These are phyloP conservation scores for Nemapogon koenigi DNA, from an alignment of 2,888 invertebrate genomes.

Conservation along the genomic window DNA sequence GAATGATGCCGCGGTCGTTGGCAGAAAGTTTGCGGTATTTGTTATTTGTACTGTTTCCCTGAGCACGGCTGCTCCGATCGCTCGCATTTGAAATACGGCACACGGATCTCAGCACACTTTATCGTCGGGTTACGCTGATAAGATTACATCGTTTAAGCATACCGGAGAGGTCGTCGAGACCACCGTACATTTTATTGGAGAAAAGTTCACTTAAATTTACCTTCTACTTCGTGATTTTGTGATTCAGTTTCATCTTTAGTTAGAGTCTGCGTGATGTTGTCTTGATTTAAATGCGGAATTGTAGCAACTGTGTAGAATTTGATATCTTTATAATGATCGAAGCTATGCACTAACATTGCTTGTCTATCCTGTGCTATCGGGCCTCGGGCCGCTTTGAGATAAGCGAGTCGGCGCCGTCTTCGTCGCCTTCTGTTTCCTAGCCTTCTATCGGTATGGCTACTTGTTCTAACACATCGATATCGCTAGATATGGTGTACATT, in stretches of 20 bases:
- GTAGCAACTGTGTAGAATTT: too few species aligned
- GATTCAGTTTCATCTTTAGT: slow-evolving; percentile 5
- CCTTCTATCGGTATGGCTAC: neutral
- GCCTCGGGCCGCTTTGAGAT: slow-evolving; percentile 7
- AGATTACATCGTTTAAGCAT: slow-evolving; percentile 12
- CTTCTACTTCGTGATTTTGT: slow-evolving; percentile 6
- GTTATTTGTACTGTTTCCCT: slow-evolving; percentile 1
- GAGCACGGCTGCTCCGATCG: slow-evolving; percentile 4
- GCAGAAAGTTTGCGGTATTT: neutral
- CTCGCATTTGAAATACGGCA: slow-evolving; percentile 8
- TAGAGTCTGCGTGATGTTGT: slow-evolving; percentile 5
- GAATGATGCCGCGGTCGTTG: slow-evolving; percentile 7
- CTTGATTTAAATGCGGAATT: too few species aligned
- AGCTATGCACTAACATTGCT: slow-evolving; percentile 6
- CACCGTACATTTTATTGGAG: slow-evolving; percentile 5
- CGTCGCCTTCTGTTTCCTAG: slow-evolving; percentile 7
- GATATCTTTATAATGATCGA: slow-evolving; percentile 5
- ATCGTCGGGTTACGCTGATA: slow-evolving; percentile 11
- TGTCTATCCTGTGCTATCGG: slow-evolving; percentile 5
- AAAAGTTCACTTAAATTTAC: slow-evolving; percentile 6
- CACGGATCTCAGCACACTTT: slow-evolving; percentile 8
- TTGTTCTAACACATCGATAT: slow-evolving; percentile 4
- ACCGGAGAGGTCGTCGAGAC: slow-evolving; percentile 10
- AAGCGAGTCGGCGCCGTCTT: slow-evolving; percentile 7
- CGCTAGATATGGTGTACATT: slow-evolving; percentile 1